Conservation (phyloP, 2,797 vertebrate genomes). For the Phrynocephalus guinanensis region DNA sequence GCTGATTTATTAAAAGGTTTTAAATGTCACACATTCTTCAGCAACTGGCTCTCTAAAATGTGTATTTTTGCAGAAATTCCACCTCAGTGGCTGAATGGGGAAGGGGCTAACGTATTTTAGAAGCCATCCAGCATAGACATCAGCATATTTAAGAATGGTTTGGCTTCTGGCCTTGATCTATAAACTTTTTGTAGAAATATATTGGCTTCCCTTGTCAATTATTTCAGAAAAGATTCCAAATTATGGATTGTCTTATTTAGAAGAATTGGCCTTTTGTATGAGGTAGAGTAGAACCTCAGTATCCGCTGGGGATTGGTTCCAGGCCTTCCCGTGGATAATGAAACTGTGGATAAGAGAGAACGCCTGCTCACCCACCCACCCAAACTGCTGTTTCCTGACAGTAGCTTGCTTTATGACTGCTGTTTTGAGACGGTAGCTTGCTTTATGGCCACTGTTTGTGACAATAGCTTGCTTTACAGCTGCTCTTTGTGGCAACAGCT, state of each 20-base stretch:
- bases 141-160: neutral
- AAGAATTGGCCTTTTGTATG: accelerated
- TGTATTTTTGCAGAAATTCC: conserved; percentile 1
- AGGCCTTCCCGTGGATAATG: no score
- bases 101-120: neutral
- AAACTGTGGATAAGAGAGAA: no score
- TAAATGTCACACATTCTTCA: conserved; percentile 27
- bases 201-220: accelerated
- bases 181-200: neutral
- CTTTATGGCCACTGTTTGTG: no score
- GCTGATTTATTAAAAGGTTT: conserved; percentile 40
- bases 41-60: conserved; percentile 40
- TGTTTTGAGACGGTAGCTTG: no score
- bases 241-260: neutral
- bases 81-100: neutral
- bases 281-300: neutral
- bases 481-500: no score
- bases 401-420: no score
- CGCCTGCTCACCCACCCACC: no score
- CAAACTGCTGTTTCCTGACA: no score
- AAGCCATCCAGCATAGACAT: neutral
- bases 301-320: no score
- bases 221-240: neutral
- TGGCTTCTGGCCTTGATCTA: neutral
- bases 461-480: no score